Base-by-base conservation (phyloP, 2,113 vertebrate genomes). In the Scartelaos histophorus region DNA sequence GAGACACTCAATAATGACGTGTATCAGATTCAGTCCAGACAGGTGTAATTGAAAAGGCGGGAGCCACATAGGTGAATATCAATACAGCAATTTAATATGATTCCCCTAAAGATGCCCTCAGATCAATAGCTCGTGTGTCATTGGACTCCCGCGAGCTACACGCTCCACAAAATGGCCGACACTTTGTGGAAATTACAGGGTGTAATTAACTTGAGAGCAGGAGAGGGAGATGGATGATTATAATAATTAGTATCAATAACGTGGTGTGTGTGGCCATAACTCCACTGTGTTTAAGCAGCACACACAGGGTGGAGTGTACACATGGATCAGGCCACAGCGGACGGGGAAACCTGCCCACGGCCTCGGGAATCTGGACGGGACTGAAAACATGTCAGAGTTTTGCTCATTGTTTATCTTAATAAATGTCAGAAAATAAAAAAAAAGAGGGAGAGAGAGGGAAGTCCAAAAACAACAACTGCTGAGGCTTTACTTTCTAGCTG, bases 201-300 rank as follows among this genome's bases (percentile, higher is more conserved):
- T 64, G 61, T 64, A 64, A 64, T 64, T 64, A 64, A 64, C 34
- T 38, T 43, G 19, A 17, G 61, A 64, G 29, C 17, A 3, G 61
- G 19, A n/a, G 9, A 64, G 34, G 29, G 61, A 64, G 61, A 64
- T 21, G 34, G 61, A 19, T 38, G 61, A 64, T 64, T 64, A 64
- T 43, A 38, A 64, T 64, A 64, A 64, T 64, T 64, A 64, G 34
- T n/a, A 64, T 64, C 61, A 64, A 64, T 64, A 64, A 64, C 16
- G 21, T 3, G 7, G 43, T 64, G n/a, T 13, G 34, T 64, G 61
- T 38, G 29, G 34, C 19, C 38, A 35, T 3, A 43, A 16, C 61
- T 35, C 10, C 7, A 34, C 29, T 64, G 17, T 64, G 61, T 64
- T 64, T 38, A n/a, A 43, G 17, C 61, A 64, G 2, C 61, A 64